A percentile compares a stretch with the other conserved stretches of the same genome.
Evolutionary conservation across 2,888 invertebrate species (phyloP).

Genomic region (Drosophila mulleri): DNA sequence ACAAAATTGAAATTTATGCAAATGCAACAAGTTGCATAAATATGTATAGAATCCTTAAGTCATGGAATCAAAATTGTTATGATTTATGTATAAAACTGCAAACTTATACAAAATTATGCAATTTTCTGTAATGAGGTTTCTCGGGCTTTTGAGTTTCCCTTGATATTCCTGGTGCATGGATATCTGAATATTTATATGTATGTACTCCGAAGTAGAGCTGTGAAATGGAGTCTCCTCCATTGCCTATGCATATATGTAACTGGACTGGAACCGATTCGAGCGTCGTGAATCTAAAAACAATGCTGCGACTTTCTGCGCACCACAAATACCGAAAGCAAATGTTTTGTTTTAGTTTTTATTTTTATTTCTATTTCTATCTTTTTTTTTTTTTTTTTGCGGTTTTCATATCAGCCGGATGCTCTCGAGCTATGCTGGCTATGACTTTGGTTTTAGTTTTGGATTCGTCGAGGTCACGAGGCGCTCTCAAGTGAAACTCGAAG

Average conservation of each 20-base stretch:
- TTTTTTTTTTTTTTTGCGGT: slow-evolving; percentile 36
- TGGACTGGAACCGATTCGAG: slow-evolving; percentile 42
- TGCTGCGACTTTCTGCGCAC: slow-evolving; percentile 49
- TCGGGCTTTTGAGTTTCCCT: neutral
- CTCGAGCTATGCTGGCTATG: slow-evolving; percentile 18
- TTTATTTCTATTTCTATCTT: neutral
- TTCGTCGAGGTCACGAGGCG: slow-evolving; percentile 64
- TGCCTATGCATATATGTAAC: slow-evolving; percentile 53
- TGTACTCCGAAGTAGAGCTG: slow-evolving; percentile 7
- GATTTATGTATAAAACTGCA: neutral
- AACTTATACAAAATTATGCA: neutral
- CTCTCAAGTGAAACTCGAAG: slow-evolving; percentile 64
- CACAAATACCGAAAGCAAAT: slow-evolving; percentile 38
- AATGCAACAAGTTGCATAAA: neutral
- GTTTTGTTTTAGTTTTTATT: slow-evolving; percentile 7
- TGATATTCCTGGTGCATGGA: slow-evolving; percentile 7
- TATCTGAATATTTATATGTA: slow-evolving; percentile 28
- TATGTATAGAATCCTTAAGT: neutral
- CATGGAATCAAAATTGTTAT: neutral
- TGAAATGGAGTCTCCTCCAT: slow-evolving; percentile 25
- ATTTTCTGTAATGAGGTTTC: neutral
- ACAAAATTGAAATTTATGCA: neutral
- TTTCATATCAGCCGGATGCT: slow-evolving; percentile 53
- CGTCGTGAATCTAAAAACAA: slow-evolving; percentile 27
- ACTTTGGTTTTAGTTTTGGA: slow-evolving; percentile 23